A percentile compares a stretch with the other conserved stretches of the same genome.
These are phyloP conservation scores for Drosophila borborema DNA, from an alignment of 2,888 invertebrate species.

Conservation along the genomic window DNA sequence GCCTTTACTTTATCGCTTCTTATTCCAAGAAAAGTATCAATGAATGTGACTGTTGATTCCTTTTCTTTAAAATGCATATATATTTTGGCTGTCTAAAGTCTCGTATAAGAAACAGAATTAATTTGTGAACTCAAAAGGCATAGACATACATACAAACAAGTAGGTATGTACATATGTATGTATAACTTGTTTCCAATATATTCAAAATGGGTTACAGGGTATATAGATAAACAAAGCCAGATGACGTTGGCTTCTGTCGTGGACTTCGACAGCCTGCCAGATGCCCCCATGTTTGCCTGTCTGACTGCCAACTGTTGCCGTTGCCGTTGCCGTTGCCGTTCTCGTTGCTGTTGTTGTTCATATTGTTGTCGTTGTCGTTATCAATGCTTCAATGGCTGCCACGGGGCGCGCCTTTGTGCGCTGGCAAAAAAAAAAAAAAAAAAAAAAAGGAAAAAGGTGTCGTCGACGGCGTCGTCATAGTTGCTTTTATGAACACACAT, in stretches of 20 bases:
- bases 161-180: not conserved
- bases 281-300: slow-evolving; percentile 20
- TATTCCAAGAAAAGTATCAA: not conserved
- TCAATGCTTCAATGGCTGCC: slow-evolving; percentile 66
- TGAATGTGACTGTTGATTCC: too few species aligned
- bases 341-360: slow-evolving; percentile 18
- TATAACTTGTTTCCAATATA: not conserved
- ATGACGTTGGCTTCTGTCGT: slow-evolving; percentile 28
- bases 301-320: slow-evolving; percentile 67
- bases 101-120: not conserved
- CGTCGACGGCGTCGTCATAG: slow-evolving; percentile 53
- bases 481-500: slow-evolving; percentile 23
- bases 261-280: slow-evolving; percentile 43
- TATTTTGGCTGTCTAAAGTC: not conserved
- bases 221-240: slow-evolving; percentile 37
- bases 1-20: too few species aligned
- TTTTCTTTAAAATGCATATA: not conserved
- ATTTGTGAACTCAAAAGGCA: not conserved
- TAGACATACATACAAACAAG: not conserved
- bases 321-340: slow-evolving; percentile 42
- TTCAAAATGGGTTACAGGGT: slow-evolving; percentile 15
- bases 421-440: slow-evolving; percentile 36
- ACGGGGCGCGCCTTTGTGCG: slow-evolving; percentile 45
- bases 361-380: slow-evolving; percentile 36
- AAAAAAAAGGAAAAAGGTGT: slow-evolving; percentile 54